Base-by-base conservation (phyloP, 2,888 invertebrate species). In the Cheilosia pagana region DNA sequence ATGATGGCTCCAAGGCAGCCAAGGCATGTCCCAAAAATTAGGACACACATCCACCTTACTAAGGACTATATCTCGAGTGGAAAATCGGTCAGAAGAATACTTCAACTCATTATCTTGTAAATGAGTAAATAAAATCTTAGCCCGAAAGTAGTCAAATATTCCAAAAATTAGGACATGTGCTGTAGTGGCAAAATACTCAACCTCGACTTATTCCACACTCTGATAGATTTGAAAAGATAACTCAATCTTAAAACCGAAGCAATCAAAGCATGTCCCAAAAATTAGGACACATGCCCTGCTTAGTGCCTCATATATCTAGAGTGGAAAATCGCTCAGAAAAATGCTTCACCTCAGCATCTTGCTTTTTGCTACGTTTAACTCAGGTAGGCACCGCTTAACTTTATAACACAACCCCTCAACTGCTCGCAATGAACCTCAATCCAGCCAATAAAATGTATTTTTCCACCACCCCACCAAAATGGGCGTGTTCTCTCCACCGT, bases 401-500 rank as follows among this genome's bases (percentile, higher is more conserved):
- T 52, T 43, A 6, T 21, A 35, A 43, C 28, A 43, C 39, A 48
- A 50, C 60, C 67, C 71, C 53, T 41, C 25, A 10, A 10, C 12
- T 25, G 43, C 31, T 35, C 43, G 52, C 31, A 41, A 23, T 23
- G 21, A 31, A 55, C 5, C 39, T 19, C 14, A 19, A 16, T 35
- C 12, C 31, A 50, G 62, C 85, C 85, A 85, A 85, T 85, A 50
- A 60, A 59, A 60, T 41, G 3, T 10, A 55, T n/a, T 25, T 62
- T 59, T 45, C 52, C 12, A 10, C 53, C 57, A 70, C 5, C 68
- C 74, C 70, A 65, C 57, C 75, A 60, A 85, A 79, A 78, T 78
- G 71, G 85, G 85, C 85, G 85, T 85, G 79, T 81, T 81, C 60
- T 78, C 53, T 70, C 10, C 65, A 70, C 8, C 70, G 63, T 71